Conservation (phyloP, 2,888 invertebrate genomes). For the Xanthorhoe designata region DNA sequence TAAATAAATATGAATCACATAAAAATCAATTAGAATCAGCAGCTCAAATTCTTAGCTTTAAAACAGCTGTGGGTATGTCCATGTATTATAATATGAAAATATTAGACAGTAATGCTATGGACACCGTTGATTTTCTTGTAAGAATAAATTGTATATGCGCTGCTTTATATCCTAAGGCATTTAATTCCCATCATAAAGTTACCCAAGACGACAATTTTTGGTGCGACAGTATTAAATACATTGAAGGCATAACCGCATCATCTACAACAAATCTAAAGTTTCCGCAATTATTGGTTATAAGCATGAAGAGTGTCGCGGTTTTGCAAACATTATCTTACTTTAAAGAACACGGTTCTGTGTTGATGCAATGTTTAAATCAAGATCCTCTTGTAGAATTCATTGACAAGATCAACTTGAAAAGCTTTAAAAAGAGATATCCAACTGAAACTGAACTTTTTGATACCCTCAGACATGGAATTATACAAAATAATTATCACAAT, state of each 20-base stretch:
- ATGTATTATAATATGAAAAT: constrained; percentile 13
- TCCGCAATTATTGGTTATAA: constrained; percentile 7
- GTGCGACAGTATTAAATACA: not conserved
- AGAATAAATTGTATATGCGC: constrained; percentile 9
- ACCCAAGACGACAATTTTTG: not conserved
- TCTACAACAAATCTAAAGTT: not conserved
- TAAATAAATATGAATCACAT: constrained; percentile 9
- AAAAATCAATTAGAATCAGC: constrained; percentile 18
- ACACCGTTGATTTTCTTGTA: constrained; percentile 13
- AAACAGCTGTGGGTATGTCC: constrained; percentile 15
- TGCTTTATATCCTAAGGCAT: constrained; percentile 9
- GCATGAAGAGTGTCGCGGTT: not conserved
- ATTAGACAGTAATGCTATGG: not conserved
- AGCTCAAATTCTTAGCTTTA: constrained; percentile 24
- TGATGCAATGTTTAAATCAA: constrained; percentile 7
- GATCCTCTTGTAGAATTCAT: constrained; percentile 13
- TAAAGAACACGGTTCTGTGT: not conserved
- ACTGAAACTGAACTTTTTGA: constrained; percentile 4
- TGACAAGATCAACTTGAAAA: constrained; percentile 12
- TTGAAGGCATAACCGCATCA: not conserved
- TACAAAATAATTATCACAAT: constrained; percentile 1
- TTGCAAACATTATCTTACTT: not conserved
- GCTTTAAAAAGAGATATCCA: not conserved
- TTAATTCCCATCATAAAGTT: not conserved
- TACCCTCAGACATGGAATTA: not conserved